These are phyloP conservation scores for Paradoxurus hermaphroditus DNA, from an alignment of 2,113 vertebrate species.

Conservation along the genomic window DNA sequence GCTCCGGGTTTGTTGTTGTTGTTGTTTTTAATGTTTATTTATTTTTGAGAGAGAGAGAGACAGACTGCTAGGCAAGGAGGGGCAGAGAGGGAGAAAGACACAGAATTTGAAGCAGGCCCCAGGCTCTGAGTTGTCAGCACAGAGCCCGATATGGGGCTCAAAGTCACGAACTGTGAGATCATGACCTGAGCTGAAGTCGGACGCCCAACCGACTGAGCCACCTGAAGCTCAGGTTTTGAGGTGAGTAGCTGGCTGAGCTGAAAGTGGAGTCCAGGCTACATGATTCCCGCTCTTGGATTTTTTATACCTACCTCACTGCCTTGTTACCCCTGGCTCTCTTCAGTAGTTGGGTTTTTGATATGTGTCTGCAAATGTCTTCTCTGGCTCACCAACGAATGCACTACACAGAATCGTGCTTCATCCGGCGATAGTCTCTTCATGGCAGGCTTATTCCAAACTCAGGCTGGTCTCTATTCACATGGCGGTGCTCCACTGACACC, in stretches of 20 bases:
- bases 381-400: neutral
- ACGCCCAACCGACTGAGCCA: no score
- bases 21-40: no score
- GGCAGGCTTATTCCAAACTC: neutral
- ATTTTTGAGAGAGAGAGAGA: no score
- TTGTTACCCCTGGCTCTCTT: neutral
- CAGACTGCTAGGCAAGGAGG: no score
- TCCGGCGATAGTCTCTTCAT: neutral
- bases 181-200: no score
- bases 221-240: neutral
- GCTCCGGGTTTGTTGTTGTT: neutral
- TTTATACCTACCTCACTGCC: neutral
- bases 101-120: no score
- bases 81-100: no score
- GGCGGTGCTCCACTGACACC: neutral
- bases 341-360: neutral
- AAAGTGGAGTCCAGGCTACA: neutral
- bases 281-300: neutral
- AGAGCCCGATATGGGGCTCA: no score
- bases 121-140: no score
- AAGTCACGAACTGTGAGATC: no score
- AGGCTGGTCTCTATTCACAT: neutral
- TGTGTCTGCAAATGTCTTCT: neutral
- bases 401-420: neutral
- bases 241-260: neutral